Evolutionary conservation across 2,888 invertebrate species (phyloP), one percentile per base, ranked within the genome.

Genomic region (Harpalus rufipes): DNA sequence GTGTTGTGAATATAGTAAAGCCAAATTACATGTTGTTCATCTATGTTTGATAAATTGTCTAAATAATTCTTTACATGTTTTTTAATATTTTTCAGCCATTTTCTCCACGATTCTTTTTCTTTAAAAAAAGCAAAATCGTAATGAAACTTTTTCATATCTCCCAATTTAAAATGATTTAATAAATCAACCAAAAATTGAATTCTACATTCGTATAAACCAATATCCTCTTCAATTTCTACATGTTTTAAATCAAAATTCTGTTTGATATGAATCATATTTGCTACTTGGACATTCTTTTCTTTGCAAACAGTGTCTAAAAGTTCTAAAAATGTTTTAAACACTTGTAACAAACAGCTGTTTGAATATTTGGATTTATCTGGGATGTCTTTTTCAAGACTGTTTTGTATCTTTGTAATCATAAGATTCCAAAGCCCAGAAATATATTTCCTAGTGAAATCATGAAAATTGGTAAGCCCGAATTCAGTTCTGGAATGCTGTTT

Each of bases 281-380:
- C 12, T 5, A 65, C 25, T 65, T 25, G 8, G 10, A 32, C n/a
- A 25, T 32, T 32, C 3, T 25, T 8, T 4, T 65, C 32, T 5
- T 12, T 25, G n/a, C 65, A 65, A 18, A 65, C n/a, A 16, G 0
- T 14, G 14, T 44, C 44, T 18, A 72, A 41, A 14, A 72, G 18
- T 44, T 72, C 72, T 8, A 72, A 44, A 72, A 72, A 72, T 41
- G 72, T 44, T 72, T 72, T 72, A 10, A 72, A 16, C 7, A 72
- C 41, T 72, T 72, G 72, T 10, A 72, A 72, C 8, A 72, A 72
- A 12, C 39, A 16, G 6, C 41, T 6, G 10, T 44, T 41, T 0
- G 72, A 41, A 72, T 44, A 72, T 7, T 14, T 14, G 4, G 72
- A 72, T 41, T 12, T 18, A 14, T 72, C 7, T 10, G 72, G 72